Evolutionary conservation across 2,888 invertebrate genomes (phyloP).

Genomic region (Drosophila atripex): DNA sequence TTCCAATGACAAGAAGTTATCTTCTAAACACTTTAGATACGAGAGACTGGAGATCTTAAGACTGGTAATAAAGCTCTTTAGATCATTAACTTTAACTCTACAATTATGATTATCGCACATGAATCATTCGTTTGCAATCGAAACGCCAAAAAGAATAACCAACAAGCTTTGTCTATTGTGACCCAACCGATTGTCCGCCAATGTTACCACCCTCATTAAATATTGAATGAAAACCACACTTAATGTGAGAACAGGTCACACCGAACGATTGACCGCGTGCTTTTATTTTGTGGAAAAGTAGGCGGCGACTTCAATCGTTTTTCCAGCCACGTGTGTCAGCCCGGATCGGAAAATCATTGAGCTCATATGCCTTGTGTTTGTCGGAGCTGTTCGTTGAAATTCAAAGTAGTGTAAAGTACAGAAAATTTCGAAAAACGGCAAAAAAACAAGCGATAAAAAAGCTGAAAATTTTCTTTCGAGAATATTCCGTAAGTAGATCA

Average conservation of each 20-base stretch:
- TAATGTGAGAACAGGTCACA: background rate
- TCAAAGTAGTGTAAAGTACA: background rate
- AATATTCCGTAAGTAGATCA: background rate
- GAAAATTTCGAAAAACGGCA: background rate
- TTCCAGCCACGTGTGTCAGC: background rate
- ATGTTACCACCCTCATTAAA: no score
- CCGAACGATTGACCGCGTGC: background rate
- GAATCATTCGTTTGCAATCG: background rate
- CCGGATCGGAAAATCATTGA: background rate
- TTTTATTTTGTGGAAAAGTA: background rate
- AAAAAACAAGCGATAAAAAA: background rate
- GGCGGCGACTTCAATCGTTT: background rate
- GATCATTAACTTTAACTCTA: background rate
- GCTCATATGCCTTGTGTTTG: background rate
- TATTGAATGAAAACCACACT: no score
- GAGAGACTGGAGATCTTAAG: background rate
- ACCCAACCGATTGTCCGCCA: background rate
- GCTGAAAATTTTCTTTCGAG: background rate
- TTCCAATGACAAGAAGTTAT: slow-evolving; percentile 1
- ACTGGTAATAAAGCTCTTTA: background rate
- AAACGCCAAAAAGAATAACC: background rate
- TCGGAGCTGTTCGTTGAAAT: background rate
- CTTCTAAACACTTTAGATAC: background rate
- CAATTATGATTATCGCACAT: background rate
- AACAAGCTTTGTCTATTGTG: background rate